These are phyloP conservation scores for Enteromius paludinosus DNA, from an alignment of 2,797 vertebrate species.

Conservation along the genomic window DNA sequence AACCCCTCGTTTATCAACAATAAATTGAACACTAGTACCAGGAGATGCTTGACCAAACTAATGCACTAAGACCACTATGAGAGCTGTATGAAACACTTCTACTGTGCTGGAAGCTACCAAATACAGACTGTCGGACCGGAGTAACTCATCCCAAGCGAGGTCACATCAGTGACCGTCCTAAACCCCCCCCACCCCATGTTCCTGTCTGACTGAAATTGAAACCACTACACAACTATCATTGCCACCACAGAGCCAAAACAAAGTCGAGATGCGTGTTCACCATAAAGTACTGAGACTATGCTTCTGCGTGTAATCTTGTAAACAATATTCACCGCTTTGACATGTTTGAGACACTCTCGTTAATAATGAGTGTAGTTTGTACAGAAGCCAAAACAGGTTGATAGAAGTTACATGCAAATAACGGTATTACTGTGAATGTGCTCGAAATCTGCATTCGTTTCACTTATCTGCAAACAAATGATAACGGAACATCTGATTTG, in stretches of 20 bases:
- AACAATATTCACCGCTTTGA: slow-evolving; percentile 61
- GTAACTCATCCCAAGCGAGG: slow-evolving; percentile 73
- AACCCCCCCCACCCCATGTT: slow-evolving; percentile 52
- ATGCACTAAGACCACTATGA: slow-evolving; percentile 85
- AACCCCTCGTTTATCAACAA: slow-evolving; percentile 77
- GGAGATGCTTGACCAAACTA: slow-evolving; percentile 80
- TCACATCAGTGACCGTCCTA: slow-evolving; percentile 68
- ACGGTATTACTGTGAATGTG: slow-evolving; percentile 72
- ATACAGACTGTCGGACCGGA: slow-evolving; percentile 80
- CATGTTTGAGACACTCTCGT: slow-evolving; percentile 47
- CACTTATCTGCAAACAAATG: slow-evolving; percentile 15
- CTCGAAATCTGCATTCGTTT: slow-evolving; percentile 54
- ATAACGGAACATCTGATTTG: slow-evolving; percentile 11
- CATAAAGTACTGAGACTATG: slow-evolving; percentile 67
- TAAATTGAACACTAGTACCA: slow-evolving; percentile 80
- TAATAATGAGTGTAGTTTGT: slow-evolving; percentile 62
- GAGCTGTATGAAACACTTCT: slow-evolving; percentile 81
- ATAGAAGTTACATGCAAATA: slow-evolving; percentile 84
- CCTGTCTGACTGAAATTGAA: slow-evolving; percentile 63
- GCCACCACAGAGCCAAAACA: slow-evolving; percentile 64
- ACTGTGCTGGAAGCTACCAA: slow-evolving; percentile 84
- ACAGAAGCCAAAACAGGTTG: slow-evolving; percentile 61
- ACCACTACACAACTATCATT: slow-evolving; percentile 65
- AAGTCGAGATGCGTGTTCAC: slow-evolving; percentile 59
- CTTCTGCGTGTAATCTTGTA: slow-evolving; percentile 68